phyloP scores from a whole-genome alignment of 2,113 vertebrate genomes.

The Thomomys bottae region DNA sequence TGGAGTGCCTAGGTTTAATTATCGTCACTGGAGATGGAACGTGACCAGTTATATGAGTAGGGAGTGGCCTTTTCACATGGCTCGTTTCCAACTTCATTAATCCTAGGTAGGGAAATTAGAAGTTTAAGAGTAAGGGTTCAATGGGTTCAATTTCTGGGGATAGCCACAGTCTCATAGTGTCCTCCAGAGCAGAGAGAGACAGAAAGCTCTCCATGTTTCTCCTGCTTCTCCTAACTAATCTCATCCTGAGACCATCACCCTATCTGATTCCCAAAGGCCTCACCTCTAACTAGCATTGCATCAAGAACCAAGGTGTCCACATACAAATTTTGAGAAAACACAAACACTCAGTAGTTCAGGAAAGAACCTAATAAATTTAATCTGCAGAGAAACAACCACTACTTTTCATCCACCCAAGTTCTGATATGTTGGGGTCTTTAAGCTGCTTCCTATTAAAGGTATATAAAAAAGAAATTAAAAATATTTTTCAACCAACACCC shows the following conservation, averaged over 20 bases:
- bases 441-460: background rate
- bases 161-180: background rate
- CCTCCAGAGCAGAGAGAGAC: background rate
- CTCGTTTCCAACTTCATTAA: background rate
- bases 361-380: background rate
- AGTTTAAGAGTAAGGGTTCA: background rate
- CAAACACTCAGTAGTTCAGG: background rate
- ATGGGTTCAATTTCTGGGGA: background rate
- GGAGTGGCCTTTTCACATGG: background rate
- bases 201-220: background rate
- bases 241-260: background rate
- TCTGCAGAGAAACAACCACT: background rate
- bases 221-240: background rate
- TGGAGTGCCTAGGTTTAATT: background rate
- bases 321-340: background rate
- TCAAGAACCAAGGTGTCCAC: background rate
- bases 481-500: background rate
- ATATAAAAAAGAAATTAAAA: background rate
- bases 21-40: background rate
- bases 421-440: constrained; percentile 23
- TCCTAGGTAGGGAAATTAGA: background rate
- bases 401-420: background rate
- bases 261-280: background rate
- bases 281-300: background rate
- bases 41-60: background rate